These are phyloP conservation scores for Aplysina aerophoba DNA, from an alignment of 37 sponge, comb jelly and placozoan species.

Conservation along the genomic window DNA sequence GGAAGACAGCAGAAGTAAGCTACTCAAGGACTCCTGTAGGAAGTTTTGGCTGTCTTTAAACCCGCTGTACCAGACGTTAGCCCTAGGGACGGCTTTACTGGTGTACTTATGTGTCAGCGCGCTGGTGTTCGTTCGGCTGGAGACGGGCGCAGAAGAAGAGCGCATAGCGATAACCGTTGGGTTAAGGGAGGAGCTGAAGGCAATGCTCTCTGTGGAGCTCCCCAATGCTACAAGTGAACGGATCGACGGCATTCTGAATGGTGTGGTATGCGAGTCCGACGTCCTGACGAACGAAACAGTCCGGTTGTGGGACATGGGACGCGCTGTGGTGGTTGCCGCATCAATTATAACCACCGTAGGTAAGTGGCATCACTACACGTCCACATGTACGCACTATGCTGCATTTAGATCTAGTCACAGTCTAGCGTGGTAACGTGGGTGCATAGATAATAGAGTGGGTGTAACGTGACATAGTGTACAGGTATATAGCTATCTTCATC, in stretches of 20 bases:
- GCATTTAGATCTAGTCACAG: too few relatives aligned
- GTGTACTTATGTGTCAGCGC: slow-evolving; percentile 67
- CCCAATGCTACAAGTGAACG: slow-evolving; percentile 32
- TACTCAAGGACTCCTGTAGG: too few relatives aligned
- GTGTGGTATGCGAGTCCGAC: background rate
- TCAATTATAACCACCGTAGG: slow-evolving; percentile 74
- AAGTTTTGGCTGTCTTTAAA: slow-evolving; percentile 13
- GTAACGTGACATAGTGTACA: too few relatives aligned
- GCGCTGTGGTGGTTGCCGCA: slow-evolving; percentile 51
- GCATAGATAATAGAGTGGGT: too few relatives aligned
- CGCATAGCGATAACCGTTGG: background rate
- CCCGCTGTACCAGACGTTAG: slow-evolving; percentile 33
- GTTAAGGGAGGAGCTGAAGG: background rate
- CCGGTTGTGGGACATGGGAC: slow-evolving; percentile 39
- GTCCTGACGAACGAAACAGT: background rate
- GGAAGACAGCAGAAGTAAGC: too few relatives aligned
- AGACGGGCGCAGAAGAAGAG: slow-evolving; percentile 36
- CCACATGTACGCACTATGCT: too few relatives aligned
- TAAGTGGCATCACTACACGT: background rate
- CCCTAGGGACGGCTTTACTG: slow-evolving; percentile 15
- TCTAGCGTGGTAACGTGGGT: too few relatives aligned
- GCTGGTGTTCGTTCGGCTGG: slow-evolving; percentile 39
- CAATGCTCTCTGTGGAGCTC: background rate
- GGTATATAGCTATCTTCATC: too few relatives aligned
- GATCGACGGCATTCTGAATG: background rate